phyloP scores from a whole-genome alignment of 2,888 invertebrate genomes.

The Philonicus albiceps region DNA sequence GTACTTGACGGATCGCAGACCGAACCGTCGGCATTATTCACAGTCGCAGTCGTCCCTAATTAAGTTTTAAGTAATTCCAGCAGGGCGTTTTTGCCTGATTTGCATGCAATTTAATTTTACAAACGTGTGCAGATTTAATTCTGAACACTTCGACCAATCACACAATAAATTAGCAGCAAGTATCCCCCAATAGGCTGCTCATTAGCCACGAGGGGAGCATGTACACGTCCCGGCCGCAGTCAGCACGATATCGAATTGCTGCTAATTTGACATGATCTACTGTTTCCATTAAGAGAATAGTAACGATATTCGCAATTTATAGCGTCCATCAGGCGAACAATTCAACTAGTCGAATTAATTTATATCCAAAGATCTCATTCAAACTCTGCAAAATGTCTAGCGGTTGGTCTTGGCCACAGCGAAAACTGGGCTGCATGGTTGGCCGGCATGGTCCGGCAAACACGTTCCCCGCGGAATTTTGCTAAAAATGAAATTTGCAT shows the following conservation, averaged over 20 bases:
- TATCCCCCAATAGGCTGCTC: not conserved
- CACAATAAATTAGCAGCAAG: constrained; percentile 6
- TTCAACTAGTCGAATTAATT: constrained; percentile 39
- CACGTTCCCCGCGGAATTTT: constrained; percentile 31
- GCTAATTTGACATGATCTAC: constrained; percentile 46
- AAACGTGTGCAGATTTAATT: constrained; percentile 13
- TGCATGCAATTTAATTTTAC: constrained; percentile 1
- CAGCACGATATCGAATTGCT: constrained; percentile 23
- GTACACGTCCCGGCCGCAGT: not conserved
- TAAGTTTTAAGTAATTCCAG: not conserved
- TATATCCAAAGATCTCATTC: constrained; percentile 36
- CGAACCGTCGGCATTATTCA: not conserved
- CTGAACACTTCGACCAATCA: not conserved
- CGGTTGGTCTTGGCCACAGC: not conserved
- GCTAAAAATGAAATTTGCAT: constrained; percentile 42
- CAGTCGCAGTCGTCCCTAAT: not conserved
- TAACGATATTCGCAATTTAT: constrained; percentile 42
- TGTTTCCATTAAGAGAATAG: constrained; percentile 43
- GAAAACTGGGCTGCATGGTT: not conserved
- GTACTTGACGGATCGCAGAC: not conserved
- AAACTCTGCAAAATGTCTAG: not conserved
- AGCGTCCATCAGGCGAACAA: constrained; percentile 39
- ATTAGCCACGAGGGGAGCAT: constrained; percentile 8
- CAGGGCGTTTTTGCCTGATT: not conserved
- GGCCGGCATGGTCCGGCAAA: constrained; percentile 1